Evolutionary conservation across 2,797 vertebrate genomes (phyloP).

Genomic region (Hypotaenidia philippensis): DNA sequence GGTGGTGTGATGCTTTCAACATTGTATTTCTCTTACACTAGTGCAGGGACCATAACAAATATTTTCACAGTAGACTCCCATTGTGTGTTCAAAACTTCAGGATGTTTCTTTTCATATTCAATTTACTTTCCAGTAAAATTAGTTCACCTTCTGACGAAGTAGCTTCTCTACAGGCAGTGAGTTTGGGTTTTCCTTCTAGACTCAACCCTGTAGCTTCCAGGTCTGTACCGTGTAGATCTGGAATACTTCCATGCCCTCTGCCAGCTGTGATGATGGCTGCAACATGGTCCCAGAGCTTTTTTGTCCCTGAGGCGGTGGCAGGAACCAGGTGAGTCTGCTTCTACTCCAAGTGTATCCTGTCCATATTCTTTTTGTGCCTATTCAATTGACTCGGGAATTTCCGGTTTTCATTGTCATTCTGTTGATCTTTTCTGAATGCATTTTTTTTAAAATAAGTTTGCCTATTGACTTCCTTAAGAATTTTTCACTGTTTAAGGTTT

Average conservation of each 20-base stretch:
- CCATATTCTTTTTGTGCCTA: not conserved
- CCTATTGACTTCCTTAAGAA: not conserved
- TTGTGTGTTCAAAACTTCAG: not conserved
- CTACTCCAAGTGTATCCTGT: not conserved
- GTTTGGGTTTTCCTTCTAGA: not conserved
- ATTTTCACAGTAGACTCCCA: not conserved
- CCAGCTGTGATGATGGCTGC: not conserved
- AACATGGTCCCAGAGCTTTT: not conserved
- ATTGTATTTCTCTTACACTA: not conserved
- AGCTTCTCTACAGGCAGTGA: not conserved
- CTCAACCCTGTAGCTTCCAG: not conserved
- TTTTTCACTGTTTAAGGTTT: not conserved
- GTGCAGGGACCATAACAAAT: not conserved
- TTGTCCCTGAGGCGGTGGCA: not conserved
- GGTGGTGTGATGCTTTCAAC: not conserved
- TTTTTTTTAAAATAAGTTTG: not conserved
- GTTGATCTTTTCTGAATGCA: not conserved
- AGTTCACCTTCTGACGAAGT: not conserved
- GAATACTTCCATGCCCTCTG: not conserved
- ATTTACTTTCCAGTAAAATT: not conserved
- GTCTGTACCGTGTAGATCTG: accelerated
- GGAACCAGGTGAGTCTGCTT: not conserved
- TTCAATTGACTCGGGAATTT: not conserved
- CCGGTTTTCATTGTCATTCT: accelerated
- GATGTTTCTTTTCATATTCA: not conserved